A percentile compares a stretch with the other conserved stretches of the same genome.
These are phyloP conservation scores for Megatriorchis doriae DNA, from an alignment of 2,113 vertebrate species.

Conservation along the genomic window DNA sequence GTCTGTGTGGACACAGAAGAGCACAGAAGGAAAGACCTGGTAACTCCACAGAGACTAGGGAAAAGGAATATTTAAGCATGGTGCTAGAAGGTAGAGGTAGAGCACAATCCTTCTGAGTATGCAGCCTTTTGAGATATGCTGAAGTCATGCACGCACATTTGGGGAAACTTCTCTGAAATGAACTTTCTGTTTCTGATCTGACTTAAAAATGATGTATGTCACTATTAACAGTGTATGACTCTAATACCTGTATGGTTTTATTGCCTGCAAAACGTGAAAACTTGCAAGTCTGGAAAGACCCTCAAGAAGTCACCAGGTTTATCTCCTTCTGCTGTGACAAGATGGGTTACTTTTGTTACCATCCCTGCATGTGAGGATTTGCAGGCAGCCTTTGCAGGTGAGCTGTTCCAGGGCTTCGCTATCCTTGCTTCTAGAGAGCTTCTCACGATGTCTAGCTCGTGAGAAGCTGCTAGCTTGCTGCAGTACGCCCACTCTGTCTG, in stretches of 20 bases:
- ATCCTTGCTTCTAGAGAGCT: fast-evolving
- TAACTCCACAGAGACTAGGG: not conserved
- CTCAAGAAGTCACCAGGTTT: not conserved
- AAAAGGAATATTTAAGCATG: not conserved
- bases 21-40: not conserved
- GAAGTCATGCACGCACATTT: not conserved
- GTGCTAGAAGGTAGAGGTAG: not conserved
- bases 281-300: not conserved
- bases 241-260: not conserved
- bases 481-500: not conserved
- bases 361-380: fast-evolving
- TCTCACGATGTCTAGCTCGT: not conserved
- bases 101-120: not conserved
- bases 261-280: not conserved
- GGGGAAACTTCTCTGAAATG: not conserved
- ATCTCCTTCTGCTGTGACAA: not conserved
- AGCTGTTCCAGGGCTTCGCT: not conserved
- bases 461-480: not conserved
- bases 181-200: not conserved
- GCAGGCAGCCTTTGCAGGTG: not conserved
- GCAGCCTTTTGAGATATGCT: not conserved
- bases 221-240: not conserved
- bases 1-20: not conserved
- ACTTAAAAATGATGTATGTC: not conserved
- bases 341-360: not conserved